Evolutionary conservation across 2,113 vertebrate species (phyloP), one percentile per base, ranked within the genome.

Genomic region (Hippoglossus stenolepis): DNA sequence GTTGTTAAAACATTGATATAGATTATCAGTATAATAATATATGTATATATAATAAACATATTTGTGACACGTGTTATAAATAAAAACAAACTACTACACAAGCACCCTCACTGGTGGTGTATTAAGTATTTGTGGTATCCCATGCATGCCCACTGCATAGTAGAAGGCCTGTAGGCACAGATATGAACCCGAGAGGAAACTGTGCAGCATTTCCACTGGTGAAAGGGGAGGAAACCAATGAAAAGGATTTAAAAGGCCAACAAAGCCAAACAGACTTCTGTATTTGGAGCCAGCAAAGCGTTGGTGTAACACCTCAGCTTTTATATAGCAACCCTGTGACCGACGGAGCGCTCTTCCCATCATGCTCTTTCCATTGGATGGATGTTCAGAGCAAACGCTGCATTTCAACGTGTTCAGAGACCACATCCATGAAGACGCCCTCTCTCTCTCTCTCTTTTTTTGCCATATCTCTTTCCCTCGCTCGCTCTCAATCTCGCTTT

Each of bases 291-390:
- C 85, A 58, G 75, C 63, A 85, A 79, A 91, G 84, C 69, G 72
- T 87, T 85, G 85, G 82, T 73, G 84, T 85, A 83, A 87, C 89
- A 89, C 83, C 77, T 87, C 78, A 64, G 81, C 84, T 92, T 89
- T 90, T 89, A 90, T 85, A 84, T n/a, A 76, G 73, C 84, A 71
- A 85, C 84, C 84, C 85, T 51, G 65, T 89, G 90, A 87, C 86
- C 78, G 18, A 79, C 15, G 9, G 61, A 77, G 71, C 77, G 18
- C 78, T 85, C 70, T 86, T 76, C 82, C 86, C 73, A 80, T 87
- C 87, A 59, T 40, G 69, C 62, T 79, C 73, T 77, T 73, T 73
- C 87, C 84, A 83, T 17, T 79, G 82, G 73, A 80, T 70, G 45
- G 82, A 86, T 82, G 77, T 82, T 89, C 79, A 80, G 74, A 71